A percentile compares a stretch with the other conserved stretches of the same genome.
These are phyloP conservation scores for Morphnarchus princeps DNA, from an alignment of 2,113 vertebrate species.

Conservation along the genomic window DNA sequence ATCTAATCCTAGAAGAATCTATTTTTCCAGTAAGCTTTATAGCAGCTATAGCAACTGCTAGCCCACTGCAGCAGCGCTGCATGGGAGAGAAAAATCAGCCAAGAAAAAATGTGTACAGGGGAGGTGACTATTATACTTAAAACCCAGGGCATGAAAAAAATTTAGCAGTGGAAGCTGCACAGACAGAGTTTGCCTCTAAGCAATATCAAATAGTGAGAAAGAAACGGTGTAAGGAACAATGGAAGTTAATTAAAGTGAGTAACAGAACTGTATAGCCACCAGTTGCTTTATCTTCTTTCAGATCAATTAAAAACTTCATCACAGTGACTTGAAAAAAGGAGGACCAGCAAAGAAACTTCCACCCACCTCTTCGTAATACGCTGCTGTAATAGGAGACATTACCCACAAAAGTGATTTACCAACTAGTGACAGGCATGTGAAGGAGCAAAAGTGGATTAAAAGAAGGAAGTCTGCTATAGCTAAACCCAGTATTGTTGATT, in stretches of 20 bases:
- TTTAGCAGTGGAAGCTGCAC: not conserved
- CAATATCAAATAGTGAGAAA: not conserved
- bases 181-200: not conserved
- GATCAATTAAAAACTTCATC: not conserved
- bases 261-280: not conserved
- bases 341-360: not conserved
- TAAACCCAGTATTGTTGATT: not conserved
- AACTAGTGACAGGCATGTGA: accelerated
- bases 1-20: not conserved
- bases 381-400: not conserved
- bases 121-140: not conserved
- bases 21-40: not conserved
- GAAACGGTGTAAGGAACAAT: not conserved
- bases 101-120: not conserved
- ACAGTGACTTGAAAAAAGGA: not conserved
- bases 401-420: not conserved
- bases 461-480: not conserved
- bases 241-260: not conserved
- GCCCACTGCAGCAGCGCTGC: not conserved
- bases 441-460: not conserved
- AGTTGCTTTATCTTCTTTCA: not conserved
- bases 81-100: not conserved
- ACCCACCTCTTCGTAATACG: accelerated
- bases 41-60: not conserved
- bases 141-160: not conserved